Evolutionary conservation across 1,140 invertebrate species (phyloP), one percentile per base, ranked within the genome.

Genomic region (Scaptomyza pallida): DNA sequence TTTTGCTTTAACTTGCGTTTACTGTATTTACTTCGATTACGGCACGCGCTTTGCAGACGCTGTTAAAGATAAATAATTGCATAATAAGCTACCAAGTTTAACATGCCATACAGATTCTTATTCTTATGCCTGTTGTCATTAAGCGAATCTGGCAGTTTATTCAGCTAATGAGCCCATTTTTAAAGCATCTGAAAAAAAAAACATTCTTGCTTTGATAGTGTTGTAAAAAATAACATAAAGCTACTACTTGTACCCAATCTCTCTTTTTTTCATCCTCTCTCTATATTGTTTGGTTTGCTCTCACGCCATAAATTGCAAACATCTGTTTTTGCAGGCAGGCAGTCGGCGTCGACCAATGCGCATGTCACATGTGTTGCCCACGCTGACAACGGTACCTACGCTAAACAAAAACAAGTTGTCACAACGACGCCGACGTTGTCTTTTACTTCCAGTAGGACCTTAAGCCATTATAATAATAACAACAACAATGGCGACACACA

Each of bases 361-460:
- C 81, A 85, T 86, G 81, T 77, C 55, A 51, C 23, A 48, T 52
- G 40, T 33, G 3, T 15, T 51, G 51, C 30, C 61, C 21, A 54
- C 51, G 57, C 40, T 52, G 43, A 50, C 59, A 47, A 50, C 59
- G 44, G 56, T 67, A 44, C 55, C 77, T 80, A 86, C 60, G 70
- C 78, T 75, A 88, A 88, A 88, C 82, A 88, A 88, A 88, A 89
- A 88, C 72, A 89, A 78, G 70, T 88, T 88, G 75, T 61, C 55
- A 64, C 73, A 40, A 57, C 57, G 59, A 67, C 43, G 69, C 62
- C 69, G 71, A 52, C 52, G 43, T 41, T 60, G 56, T 54, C 30
- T 83, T 83, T 78, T 83, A 83, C 45, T 64, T 48, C 23, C 43
- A 64, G 23, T 1, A 61, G 37, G 35, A 55, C 57, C 69, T 50